Evolutionary conservation across 2,888 invertebrate genomes (phyloP), one percentile per base, ranked within the genome.

Genomic region (Ischnura elegans): DNA sequence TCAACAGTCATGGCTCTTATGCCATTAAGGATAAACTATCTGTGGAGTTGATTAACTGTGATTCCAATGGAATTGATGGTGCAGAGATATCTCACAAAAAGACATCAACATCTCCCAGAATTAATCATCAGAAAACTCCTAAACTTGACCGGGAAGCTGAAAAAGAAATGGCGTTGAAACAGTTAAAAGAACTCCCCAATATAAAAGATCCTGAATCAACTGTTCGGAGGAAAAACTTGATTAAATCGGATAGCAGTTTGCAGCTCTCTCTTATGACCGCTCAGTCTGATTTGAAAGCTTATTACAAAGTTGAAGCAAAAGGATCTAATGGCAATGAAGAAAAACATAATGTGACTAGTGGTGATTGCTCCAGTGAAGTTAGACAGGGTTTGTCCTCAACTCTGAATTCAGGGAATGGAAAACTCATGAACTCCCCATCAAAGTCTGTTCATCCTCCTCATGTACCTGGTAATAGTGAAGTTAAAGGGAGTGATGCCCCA

Each of bases 141-240:
- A 96, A 96, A 94, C 95, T 96, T 47, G 96, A 96, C 94, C 96
- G 96, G 16, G 95, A 96, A 36, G 94, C 96, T 51, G 97, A 97
- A 95, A 95, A 96, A 43, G 96, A 97, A 95, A 95, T 97, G 42
- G 97, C 97, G 2, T 95, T 97, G 87, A 97, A 97, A 94, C 97
- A 97, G 94, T 95, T 97, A 8, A 95, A 96, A 66, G 97, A 97
- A 94, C 95, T 97, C 43, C 96, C 97, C 5, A 94, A 93, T 76
- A 94, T 43, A 94, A 95, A 93, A n/a, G 76, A 94, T n/a, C 36
- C 76, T 76, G 76, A 76, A 87, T 36, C 47, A 51, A 29, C 87
- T 43, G 47, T 87, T 16, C 43, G 47, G 36, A 87, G 87, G 29
- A 87, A 47, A 87, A 29, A 87, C 29, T 87, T 47, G 36, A 10